Evolutionary conservation across 2,797 vertebrate genomes (phyloP), one percentile per base, ranked within the genome.

Genomic region (Merluccius polli): DNA sequence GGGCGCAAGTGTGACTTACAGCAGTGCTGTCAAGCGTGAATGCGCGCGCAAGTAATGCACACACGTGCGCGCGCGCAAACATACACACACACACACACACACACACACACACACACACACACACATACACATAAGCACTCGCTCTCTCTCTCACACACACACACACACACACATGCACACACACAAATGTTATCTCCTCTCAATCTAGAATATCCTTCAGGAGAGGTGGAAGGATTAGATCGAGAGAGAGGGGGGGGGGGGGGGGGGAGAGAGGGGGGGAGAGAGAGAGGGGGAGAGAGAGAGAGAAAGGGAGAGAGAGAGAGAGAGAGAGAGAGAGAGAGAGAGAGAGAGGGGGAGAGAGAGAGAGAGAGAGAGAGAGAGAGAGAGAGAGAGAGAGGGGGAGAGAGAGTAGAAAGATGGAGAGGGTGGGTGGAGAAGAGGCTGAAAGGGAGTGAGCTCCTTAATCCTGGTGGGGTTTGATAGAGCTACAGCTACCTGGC

Each of bases 381-480:
- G 90, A 90, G 87, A 89, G 88, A 90, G 87, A 12, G 82, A 16
- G 82, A 85, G 65, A 82, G 86, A 78, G 83, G 70, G 70, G 80
- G 76, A 74, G 75, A 77, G 82, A 81, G 71, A 79, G 29, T 3
- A 4, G 65, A 16, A 4, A 16, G 65, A 6, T 67, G 63, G 78
- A 44, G 59, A 71, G 52, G 74, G 73, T 75, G 75, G 75, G 36
- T 8, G 36, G 72, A 77, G 69, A 78, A 24, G 48, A 77, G 76
- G 72, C 33, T 29, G 75, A 74, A n/a, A 82, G 81, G 82, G 87
- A 89, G 86, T 79, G 85, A 78, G 69, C 79, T 84, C 82, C 85
- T 73, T 90, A 92, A 92, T 92, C 89, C 90, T 89, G 87, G 89
- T 89, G 87, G 87, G 85, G 77, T 87, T 90, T 89, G 44, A 48